A percentile compares a stretch with the other conserved stretches of the same genome.
Conservation (phyloP, 2,113 vertebrate genomes). For the Mus musculus region DNA sequence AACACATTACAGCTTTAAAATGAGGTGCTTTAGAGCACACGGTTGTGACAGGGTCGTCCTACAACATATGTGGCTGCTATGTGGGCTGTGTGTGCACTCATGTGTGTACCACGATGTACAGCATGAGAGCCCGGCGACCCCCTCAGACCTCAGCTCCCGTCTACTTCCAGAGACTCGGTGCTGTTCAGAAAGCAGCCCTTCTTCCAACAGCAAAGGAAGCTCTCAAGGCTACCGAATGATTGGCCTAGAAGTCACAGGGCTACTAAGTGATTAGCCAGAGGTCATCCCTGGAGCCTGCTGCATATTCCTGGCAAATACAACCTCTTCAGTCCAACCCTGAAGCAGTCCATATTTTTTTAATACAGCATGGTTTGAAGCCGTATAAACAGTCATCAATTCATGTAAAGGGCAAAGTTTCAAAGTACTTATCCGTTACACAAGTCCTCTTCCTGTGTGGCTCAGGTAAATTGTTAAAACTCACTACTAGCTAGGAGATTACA, state of each 20-base stretch:
- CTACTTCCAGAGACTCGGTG: background rate
- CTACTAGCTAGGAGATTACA: background rate
- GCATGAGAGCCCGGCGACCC: background rate
- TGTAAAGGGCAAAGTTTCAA: conserved; percentile 23
- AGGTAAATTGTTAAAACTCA: conserved; percentile 21
- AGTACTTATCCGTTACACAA: background rate
- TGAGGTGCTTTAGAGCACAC: conserved; percentile 59
- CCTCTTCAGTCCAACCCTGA: background rate
- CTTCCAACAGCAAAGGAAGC: background rate
- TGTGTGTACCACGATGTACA: background rate
- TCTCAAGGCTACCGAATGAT: background rate
- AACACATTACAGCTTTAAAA: conserved; percentile 70
- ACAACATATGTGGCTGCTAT: conserved; percentile 3
- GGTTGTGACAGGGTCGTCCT: conserved; percentile 42
- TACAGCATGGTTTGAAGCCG: background rate
- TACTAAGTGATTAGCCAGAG: background rate
- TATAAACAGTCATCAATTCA: conserved; percentile 43
- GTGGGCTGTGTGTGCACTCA: background rate
- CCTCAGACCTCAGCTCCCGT: background rate
- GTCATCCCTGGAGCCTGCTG: conserved; percentile 34
- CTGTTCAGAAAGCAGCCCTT: conserved; percentile 11
- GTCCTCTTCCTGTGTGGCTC: background rate
- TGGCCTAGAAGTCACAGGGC: background rate
- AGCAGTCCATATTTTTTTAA: conserved; percentile 29
- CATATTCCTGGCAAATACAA: conserved; percentile 29